Evolutionary conservation across 2,797 vertebrate genomes (phyloP).

Genomic region (Neostethus bicornis): DNA sequence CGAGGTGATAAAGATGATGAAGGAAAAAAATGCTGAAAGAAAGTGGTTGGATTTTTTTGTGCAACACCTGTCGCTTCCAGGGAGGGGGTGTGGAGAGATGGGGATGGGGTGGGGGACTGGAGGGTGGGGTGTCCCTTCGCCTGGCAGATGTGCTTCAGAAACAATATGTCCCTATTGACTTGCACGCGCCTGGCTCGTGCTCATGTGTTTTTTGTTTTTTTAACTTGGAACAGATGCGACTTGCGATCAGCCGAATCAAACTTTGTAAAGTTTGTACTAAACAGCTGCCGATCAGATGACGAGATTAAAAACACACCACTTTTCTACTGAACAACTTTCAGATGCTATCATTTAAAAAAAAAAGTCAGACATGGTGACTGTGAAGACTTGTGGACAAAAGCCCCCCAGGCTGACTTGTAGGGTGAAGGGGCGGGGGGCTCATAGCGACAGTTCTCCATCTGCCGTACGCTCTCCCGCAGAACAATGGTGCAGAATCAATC

Average conservation of each 20-base stretch:
- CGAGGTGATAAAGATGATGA: not conserved
- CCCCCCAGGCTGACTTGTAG: constrained; percentile 53
- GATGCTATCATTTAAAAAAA: constrained; percentile 69
- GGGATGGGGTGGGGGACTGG: constrained; percentile 20
- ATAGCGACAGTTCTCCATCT: constrained; percentile 82
- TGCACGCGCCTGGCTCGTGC: constrained; percentile 66
- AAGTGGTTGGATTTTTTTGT: not conserved
- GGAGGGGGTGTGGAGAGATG: no score
- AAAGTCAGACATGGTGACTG: constrained; percentile 66
- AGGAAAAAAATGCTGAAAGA: not conserved
- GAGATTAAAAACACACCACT: no score
- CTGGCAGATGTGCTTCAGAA: constrained; percentile 68
- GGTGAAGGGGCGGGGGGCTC: constrained; percentile 43
- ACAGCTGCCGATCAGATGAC: no score
- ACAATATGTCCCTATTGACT: constrained; percentile 67
- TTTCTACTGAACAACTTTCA: no score
- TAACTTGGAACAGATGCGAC: constrained; percentile 20
- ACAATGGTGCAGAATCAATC: constrained; percentile 76
- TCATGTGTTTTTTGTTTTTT: constrained; percentile 43
- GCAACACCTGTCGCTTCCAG: constrained; percentile 81
- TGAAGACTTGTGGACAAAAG: constrained; percentile 70
- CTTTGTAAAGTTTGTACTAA: no score
- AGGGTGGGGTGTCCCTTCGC: constrained; percentile 26
- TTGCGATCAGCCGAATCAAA: constrained; percentile 23
- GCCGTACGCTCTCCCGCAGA: constrained; percentile 61